Evolutionary conservation across 2,888 invertebrate species (phyloP).

Genomic region (Chelonus formosanus): DNA sequence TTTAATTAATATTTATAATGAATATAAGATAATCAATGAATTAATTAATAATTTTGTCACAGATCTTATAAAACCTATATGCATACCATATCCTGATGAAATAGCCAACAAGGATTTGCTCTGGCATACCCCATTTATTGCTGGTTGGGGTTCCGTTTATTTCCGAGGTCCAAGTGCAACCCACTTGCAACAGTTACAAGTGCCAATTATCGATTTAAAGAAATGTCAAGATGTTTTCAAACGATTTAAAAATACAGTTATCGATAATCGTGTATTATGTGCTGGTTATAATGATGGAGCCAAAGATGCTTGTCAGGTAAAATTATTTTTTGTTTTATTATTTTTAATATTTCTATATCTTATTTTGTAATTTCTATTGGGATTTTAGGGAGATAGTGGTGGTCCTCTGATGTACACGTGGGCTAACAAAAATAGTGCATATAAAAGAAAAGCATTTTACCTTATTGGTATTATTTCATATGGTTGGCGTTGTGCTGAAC

Average conservation of each 20-base stretch:
- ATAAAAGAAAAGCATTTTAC: slow-evolving; percentile 63
- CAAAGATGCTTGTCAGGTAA: slow-evolving; percentile 77
- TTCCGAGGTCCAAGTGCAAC: slow-evolving; percentile 76
- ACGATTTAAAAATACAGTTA: slow-evolving; percentile 67
- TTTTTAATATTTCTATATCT: too few species aligned
- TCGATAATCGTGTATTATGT: slow-evolving; percentile 75
- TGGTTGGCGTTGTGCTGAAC: slow-evolving; percentile 71
- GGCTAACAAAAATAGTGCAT: too few species aligned
- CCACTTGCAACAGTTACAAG: slow-evolving; percentile 73
- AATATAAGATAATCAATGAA: background rate
- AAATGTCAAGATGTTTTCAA: slow-evolving; percentile 71
- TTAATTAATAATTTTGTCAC: slow-evolving; percentile 49
- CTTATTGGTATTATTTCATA: slow-evolving; percentile 75
- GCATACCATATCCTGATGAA: slow-evolving; percentile 73
- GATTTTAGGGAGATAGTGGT: slow-evolving; percentile 75
- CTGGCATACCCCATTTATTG: slow-evolving; percentile 74
- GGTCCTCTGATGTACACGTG: slow-evolving; percentile 77
- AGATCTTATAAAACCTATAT: slow-evolving; percentile 78
- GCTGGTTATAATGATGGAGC: slow-evolving; percentile 74
- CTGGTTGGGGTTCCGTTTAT: slow-evolving; percentile 82
- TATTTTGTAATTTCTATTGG: slow-evolving; percentile 17
- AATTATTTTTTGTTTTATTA: background rate
- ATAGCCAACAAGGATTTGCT: slow-evolving; percentile 69
- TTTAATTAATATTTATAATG: background rate
- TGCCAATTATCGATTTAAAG: slow-evolving; percentile 74